These are phyloP conservation scores for Ptychodera flava DNA, from an alignment of 35 echinoderm and acorn worm genomes.

Conservation along the genomic window DNA sequence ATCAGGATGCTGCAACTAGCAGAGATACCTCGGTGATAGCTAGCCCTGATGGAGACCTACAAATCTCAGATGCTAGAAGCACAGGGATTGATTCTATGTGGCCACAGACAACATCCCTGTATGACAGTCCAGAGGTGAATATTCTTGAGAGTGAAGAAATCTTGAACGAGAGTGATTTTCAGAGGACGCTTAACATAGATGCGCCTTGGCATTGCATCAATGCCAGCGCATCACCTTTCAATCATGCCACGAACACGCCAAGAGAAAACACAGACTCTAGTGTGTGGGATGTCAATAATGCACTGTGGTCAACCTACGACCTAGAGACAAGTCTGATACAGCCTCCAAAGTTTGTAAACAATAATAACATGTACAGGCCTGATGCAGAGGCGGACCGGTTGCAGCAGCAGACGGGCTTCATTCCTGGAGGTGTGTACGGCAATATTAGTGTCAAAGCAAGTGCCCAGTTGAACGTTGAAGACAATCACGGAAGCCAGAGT, in stretches of 20 bases:
- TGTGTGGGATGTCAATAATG: constrained; percentile 75
- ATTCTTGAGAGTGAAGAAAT: background rate
- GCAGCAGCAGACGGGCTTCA: constrained; percentile 45
- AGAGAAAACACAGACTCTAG: constrained; percentile 5
- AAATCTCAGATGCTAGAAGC: too few species aligned
- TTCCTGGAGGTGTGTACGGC: constrained; percentile 95
- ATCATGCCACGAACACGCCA: constrained; percentile 29
- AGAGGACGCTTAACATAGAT: background rate
- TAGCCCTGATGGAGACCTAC: too few species aligned
- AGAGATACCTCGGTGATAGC: too few species aligned
- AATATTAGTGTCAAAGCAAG: constrained; percentile 94
- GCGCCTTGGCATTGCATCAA: background rate
- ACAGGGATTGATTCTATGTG: too few species aligned
- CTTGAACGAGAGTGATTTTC: background rate
- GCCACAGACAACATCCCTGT: too few species aligned
- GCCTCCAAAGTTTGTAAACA: constrained; percentile 86
- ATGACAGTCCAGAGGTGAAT: too few species aligned
- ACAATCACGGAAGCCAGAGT: constrained; percentile 32
- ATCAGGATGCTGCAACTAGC: too few species aligned
- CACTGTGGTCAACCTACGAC: constrained; percentile 94
- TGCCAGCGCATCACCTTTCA: constrained; percentile 32
- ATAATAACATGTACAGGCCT: constrained; percentile 25
- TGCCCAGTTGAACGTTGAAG: constrained; percentile 88
- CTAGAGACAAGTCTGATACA: constrained; percentile 40
- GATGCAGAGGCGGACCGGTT: constrained; percentile 35